Base-by-base conservation (phyloP, 53 echinoderm and acorn worm genomes). In the Hippasteria phrygiana region DNA sequence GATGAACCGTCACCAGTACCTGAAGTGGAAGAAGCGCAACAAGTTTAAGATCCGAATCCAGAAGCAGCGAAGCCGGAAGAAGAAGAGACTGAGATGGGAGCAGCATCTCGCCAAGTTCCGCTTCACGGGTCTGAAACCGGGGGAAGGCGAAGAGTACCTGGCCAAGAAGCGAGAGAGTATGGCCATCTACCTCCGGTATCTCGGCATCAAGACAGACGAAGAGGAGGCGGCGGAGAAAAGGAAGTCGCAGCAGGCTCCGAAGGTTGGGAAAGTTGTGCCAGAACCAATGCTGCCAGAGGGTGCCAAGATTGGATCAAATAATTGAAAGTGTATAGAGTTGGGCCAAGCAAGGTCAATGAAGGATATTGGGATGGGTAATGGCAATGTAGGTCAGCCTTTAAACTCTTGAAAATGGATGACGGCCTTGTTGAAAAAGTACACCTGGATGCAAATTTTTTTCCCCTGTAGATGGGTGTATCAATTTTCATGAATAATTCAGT, bases 1-100 rank as follows among this genome's bases (percentile, higher is more conserved):
- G 89, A 94, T 94, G 94, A 94, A 94, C 53, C 91, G 87, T 22
- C 94, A 94, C 55, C 84, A 92, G 94, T 94, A 94, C 82, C 87
- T 87, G 50, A 94, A 94, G 63, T 92, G 92, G 94, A 84, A 88
- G 47, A 92, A 92, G 69, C 76, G 88, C 13, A 94, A 92, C 75
- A 91, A 90, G 73, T 92, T 92, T 87, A 92, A 90, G 91, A 87
- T 92, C 41, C 92, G 92, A 5, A 80, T 62, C 28, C 87, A 69
- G 69, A 92, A 92, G 88, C 87, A 90, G 67, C 72, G 81, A 46
- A 78, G 82, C 22, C 80, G 74, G 29, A 94, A 92, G 82, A 90
- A 87, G 74, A 81, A 88, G 75, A 48, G 75, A 40, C 81, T 87
- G 47, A 62, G 77, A 9, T 92, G 92, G 94, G 90, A 92, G 76